Conservation (phyloP, 2,797 vertebrate genomes). For the Mormyrops boulengeri region DNA sequence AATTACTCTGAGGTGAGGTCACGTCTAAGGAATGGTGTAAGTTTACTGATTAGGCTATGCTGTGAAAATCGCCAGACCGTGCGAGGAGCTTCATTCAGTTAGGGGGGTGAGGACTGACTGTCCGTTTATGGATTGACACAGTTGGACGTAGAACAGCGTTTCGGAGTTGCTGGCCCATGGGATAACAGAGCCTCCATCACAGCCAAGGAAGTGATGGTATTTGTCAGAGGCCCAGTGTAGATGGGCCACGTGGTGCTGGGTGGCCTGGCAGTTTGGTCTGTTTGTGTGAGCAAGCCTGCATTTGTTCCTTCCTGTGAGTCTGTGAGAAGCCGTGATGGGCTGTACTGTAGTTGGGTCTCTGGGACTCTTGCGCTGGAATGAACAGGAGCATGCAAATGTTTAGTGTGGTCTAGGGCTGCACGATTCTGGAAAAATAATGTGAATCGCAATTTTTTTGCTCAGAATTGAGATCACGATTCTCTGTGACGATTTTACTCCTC, state of each 20-base stretch:
- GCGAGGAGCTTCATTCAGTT: background rate
- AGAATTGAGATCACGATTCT: background rate
- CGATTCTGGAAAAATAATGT: background rate
- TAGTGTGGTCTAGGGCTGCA: background rate
- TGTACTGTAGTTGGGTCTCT: background rate
- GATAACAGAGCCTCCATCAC: background rate
- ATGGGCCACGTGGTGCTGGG: background rate
- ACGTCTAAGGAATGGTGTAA: background rate
- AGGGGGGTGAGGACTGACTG: background rate
- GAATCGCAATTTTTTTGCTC: background rate
- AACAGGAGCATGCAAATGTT: background rate
- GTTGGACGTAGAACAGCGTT: background rate
- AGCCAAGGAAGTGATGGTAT: background rate
- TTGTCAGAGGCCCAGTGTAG: background rate
- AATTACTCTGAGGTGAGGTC: background rate
- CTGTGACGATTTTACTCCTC: background rate
- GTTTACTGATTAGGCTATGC: background rate
- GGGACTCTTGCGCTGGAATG: background rate
- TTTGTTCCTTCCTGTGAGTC: background rate
- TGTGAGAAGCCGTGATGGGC: background rate
- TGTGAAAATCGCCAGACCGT: background rate
- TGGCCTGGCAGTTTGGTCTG: background rate
- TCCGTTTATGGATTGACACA: background rate
- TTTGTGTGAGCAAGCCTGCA: background rate
- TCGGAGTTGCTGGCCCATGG: background rate